A percentile compares a stretch with the other conserved stretches of the same genome.
These are phyloP conservation scores for Terrapene triunguis DNA, from an alignment of 2,113 vertebrate genomes.

Conservation along the genomic window DNA sequence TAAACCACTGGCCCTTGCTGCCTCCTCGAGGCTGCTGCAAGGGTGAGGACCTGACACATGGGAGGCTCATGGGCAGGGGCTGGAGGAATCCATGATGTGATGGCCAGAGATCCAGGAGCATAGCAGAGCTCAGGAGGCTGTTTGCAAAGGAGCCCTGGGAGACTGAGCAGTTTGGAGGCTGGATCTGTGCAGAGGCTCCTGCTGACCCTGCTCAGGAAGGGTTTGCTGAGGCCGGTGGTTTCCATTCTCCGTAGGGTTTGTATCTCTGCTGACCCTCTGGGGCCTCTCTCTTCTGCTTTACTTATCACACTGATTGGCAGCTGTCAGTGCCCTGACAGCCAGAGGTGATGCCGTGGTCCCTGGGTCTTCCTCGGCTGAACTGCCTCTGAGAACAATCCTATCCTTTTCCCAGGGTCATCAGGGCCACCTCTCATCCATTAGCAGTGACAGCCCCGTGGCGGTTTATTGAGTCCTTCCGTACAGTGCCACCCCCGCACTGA, in stretches of 20 bases:
- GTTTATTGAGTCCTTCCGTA: not conserved
- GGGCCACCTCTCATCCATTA: not conserved
- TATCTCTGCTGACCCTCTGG: not conserved
- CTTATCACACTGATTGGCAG: not conserved
- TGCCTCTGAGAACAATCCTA: not conserved
- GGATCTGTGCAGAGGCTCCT: not conserved
- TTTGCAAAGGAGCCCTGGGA: not conserved
- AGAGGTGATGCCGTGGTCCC: not conserved
- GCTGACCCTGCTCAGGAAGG: not conserved
- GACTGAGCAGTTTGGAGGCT: not conserved
- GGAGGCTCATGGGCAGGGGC: not conserved
- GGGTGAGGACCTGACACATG: not conserved
- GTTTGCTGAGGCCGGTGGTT: not conserved
- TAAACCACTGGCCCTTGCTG: not conserved
- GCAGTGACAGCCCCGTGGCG: not conserved
- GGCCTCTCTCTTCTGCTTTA: not conserved
- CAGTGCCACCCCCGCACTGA: not conserved
- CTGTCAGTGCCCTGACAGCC: not conserved
- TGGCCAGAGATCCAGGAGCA: not conserved
- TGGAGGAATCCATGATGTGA: not conserved
- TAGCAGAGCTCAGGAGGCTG: not conserved
- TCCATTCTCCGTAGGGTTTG: not conserved
- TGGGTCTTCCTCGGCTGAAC: not conserved
- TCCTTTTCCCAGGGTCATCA: not conserved
- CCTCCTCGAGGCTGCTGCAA: not conserved